These are phyloP conservation scores for Galerucella calmariensis DNA, from an alignment of 2,888 invertebrate genomes.

Conservation along the genomic window DNA sequence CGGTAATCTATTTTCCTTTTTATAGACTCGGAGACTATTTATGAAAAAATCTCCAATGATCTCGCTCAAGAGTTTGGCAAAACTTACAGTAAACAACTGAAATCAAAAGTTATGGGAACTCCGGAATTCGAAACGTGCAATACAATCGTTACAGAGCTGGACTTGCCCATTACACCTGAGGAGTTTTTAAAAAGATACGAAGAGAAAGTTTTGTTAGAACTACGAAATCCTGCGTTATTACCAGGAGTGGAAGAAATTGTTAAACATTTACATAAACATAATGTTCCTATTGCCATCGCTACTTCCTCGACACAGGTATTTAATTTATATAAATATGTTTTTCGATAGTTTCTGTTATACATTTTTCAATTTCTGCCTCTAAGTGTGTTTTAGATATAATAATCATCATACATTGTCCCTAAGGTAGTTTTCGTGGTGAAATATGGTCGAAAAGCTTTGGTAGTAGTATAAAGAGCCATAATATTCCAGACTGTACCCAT, in stretches of 20 bases:
- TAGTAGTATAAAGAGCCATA: too few species aligned
- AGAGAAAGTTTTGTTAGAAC: conserved; percentile 42
- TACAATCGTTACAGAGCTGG: conserved; percentile 68
- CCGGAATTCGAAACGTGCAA: conserved; percentile 66
- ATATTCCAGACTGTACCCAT: too few species aligned
- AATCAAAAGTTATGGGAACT: conserved; percentile 68
- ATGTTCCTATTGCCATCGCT: conserved; percentile 76
- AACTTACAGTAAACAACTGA: conserved; percentile 78
- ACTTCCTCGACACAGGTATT: conserved; percentile 70
- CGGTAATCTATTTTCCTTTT: conserved; percentile 11
- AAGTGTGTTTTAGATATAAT: too few species aligned
- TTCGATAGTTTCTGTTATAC: too few species aligned
- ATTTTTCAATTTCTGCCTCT: too few species aligned
- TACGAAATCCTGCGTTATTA: conserved; percentile 69
- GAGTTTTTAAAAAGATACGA: conserved; percentile 68
- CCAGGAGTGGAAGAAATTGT: conserved; percentile 65
- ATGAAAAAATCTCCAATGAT: conserved; percentile 77
- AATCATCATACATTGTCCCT: too few species aligned
- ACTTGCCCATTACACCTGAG: conserved; percentile 71
- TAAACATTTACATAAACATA: conserved; percentile 69
- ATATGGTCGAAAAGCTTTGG: too few species aligned
- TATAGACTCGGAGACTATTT: conserved; percentile 83
- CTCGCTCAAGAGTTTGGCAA: conserved; percentile 79
- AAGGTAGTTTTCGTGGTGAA: too few species aligned
- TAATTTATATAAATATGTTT: too few species aligned